Evolutionary conservation across 1,140 invertebrate genomes (phyloP), one percentile per base, ranked within the genome.

Genomic region (Drosophila punjabiensis): DNA sequence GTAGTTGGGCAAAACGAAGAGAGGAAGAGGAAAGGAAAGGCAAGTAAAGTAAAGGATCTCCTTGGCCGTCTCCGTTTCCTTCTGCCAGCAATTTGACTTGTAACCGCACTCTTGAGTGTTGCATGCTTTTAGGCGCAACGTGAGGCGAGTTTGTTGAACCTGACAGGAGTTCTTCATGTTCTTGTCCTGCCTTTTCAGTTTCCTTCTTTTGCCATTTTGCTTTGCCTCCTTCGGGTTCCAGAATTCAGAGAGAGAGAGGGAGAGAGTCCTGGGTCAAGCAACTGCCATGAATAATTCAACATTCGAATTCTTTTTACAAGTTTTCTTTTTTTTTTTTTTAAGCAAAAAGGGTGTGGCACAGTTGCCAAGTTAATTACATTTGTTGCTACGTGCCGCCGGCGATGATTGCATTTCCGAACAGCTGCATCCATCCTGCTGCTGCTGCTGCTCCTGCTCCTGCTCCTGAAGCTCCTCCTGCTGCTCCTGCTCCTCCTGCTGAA

Each of bases 121-220:
- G 81, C 86, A 76, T 85, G 86, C 81, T 89, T 89, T 89, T 89
- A 89, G 85, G 85, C 85, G 81, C 85, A 89, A 90, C 81, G 81
- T 88, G 81, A 76, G 70, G 85, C 85, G 24, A 90, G 85, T 89
- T 89, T 89, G 86, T 89, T 89, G 85, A 89, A 89, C 85, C 75
- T 89, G 68, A 47, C 70, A 74, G 68, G 45, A 73, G 55, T 74
- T 74, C 45, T 71, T 61, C 70, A 73, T 62, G 53, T 61, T 52
- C 68, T 59, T 41, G 35, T 65, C 48, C 64, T 65, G 60, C 24
- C 53, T 53, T 67, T 70, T 64, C 65, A 50, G 39, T 58, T 28
- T 58, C 5, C 55, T 56, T 5, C 18, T 64, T 59, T 64, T 59
- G 35, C 56, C 64, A 33, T 66, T 63, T 41, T 41, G 28, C 58